Evolutionary conservation across 2,113 vertebrate genomes (phyloP).

Genomic region (Tautogolabrus adspersus): DNA sequence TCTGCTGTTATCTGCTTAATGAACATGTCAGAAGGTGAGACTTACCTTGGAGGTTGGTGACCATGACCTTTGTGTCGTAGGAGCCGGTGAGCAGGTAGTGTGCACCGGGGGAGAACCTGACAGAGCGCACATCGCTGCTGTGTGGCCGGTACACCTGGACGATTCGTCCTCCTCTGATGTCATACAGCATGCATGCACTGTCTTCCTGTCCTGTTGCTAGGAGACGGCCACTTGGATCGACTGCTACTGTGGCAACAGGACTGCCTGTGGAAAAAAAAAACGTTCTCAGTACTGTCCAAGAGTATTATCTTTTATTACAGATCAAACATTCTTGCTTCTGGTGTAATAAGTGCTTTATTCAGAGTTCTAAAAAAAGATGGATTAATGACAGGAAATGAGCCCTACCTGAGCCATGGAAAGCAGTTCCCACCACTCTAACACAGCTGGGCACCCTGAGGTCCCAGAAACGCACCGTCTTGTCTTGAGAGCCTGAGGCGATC

Average conservation of each 20-base stretch:
- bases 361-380: neutral
- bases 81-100: slow-evolving; percentile 98
- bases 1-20: neutral
- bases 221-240: slow-evolving; percentile 96
- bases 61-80: slow-evolving; percentile 95
- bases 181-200: slow-evolving; percentile 97
- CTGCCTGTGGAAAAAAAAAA: slow-evolving; percentile 84
- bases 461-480: slow-evolving; percentile 99
- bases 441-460: slow-evolving; percentile 97
- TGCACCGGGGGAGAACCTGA: slow-evolving; percentile 96
- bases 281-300: neutral
- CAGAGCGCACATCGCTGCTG: slow-evolving; percentile 92
- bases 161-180: slow-evolving; percentile 95
- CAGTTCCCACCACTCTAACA: slow-evolving; percentile 96
- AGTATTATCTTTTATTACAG: too few relatives aligned
- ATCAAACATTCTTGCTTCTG: neutral
- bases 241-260: slow-evolving; percentile 96
- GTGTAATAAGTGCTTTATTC: neutral
- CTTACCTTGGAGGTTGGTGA: slow-evolving; percentile 96
- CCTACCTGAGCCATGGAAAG: slow-evolving; percentile 95
- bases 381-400: neutral
- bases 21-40: neutral
- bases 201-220: slow-evolving; percentile 97
- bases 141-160: slow-evolving; percentile 97
- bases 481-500: slow-evolving; percentile 98